Evolutionary conservation across 2,888 invertebrate species (phyloP).

Genomic region (Beris morrisii): DNA sequence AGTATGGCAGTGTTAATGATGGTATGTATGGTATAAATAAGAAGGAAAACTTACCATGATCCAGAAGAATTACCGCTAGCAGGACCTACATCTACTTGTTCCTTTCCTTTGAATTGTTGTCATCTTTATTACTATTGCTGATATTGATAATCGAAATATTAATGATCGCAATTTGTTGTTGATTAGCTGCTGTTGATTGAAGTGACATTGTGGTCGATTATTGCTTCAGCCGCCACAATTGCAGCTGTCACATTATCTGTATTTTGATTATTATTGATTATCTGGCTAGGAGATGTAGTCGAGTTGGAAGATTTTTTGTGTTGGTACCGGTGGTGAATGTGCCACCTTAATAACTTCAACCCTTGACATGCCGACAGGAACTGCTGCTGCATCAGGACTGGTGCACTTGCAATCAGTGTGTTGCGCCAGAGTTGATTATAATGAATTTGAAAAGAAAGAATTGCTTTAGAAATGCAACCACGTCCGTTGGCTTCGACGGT

Average conservation of each 20-base stretch:
- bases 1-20: too few relatives aligned
- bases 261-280: conserved; percentile 37
- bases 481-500: too few relatives aligned
- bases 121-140: conserved; percentile 42
- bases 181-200: conserved; percentile 37
- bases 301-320: conserved; percentile 41
- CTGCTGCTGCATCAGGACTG: too few relatives aligned
- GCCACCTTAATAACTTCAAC: conserved; percentile 61
- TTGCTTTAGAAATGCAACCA: too few relatives aligned
- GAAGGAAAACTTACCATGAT: too few relatives aligned
- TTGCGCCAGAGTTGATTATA: too few relatives aligned
- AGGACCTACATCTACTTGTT: too few relatives aligned
- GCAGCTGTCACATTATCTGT: conserved; percentile 44
- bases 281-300: conserved; percentile 42
- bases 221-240: conserved; percentile 50
- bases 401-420: too few relatives aligned
- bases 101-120: conserved; percentile 43
- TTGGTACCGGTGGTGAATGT: conserved; percentile 50
- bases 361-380: conserved; percentile 42
- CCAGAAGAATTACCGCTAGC: too few relatives aligned
- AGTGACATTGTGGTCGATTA: conserved; percentile 53
- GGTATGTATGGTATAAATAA: too few relatives aligned
- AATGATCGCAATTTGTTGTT: conserved; percentile 34
- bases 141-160: conserved; percentile 29
- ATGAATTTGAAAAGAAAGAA: too few relatives aligned